Evolutionary conservation across 2,797 vertebrate genomes (phyloP).

Genomic region (Rhynchonycteris naso): DNA sequence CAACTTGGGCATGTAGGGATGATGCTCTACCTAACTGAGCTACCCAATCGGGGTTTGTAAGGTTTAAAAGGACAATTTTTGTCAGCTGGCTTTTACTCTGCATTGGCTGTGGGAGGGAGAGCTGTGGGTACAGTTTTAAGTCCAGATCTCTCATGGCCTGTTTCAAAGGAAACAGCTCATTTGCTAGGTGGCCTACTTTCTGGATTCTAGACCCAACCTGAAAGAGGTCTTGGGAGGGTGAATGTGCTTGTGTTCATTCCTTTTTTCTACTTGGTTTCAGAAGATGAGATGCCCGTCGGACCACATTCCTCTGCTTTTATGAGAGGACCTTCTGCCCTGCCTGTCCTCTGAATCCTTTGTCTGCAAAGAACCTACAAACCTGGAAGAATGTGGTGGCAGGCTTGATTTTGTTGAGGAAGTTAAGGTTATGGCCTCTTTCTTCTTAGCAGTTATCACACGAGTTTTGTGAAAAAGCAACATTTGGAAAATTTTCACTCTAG

Average conservation of each 20-base stretch:
- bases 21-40: too few species aligned
- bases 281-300: not conserved
- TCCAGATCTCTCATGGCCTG: not conserved
- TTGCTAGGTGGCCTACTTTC: not conserved
- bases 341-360: not conserved
- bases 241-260: not conserved
- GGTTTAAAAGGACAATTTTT: not conserved
- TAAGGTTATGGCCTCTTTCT: not conserved
- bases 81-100: not conserved
- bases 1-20: too few species aligned
- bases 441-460: not conserved
- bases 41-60: not conserved
- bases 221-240: not conserved
- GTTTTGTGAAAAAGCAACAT: not conserved
- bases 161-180: not conserved
- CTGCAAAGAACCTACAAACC: constrained; percentile 5
- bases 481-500: not conserved
- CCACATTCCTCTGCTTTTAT: not conserved
- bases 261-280: not conserved
- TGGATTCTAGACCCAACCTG: not conserved
- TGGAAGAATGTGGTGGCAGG: not conserved
- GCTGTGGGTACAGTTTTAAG: not conserved
- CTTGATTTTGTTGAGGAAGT: not conserved
- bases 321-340: not conserved
- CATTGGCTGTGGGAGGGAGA: not conserved